phyloP scores from a whole-genome alignment of 2,888 invertebrate species.

The Plusia festucae region DNA sequence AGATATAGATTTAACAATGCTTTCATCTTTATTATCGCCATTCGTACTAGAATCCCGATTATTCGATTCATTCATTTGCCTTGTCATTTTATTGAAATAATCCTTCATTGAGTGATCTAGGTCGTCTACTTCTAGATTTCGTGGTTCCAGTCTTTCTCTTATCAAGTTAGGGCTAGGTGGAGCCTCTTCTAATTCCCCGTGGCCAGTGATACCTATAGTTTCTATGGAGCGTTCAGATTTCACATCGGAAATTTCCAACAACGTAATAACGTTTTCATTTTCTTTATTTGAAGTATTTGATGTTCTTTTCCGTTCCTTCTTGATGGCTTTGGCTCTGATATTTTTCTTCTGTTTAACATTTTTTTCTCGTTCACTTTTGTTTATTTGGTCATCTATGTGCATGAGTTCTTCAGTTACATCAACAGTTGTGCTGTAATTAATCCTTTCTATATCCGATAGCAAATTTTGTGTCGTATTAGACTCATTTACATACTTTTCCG shows the following conservation, averaged over 20 bases:
- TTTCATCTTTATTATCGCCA: slow-evolving; percentile 14
- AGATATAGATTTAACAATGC: slow-evolving; percentile 45
- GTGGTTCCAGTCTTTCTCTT: slow-evolving; percentile 59
- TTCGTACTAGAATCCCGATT: slow-evolving; percentile 29
- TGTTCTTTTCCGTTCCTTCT: slow-evolving; percentile 12
- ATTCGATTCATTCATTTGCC: slow-evolving; percentile 52
- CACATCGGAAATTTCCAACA: slow-evolving; percentile 32
- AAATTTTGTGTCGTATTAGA: slow-evolving; percentile 73
- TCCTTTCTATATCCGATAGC: slow-evolving; percentile 66
- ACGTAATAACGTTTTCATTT: slow-evolving; percentile 20
- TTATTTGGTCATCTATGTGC: slow-evolving; percentile 34
- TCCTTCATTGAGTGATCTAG: slow-evolving; percentile 65
- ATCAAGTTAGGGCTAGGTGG: slow-evolving; percentile 69
- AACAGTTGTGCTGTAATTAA: slow-evolving; percentile 55
- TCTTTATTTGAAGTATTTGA: slow-evolving; percentile 10
- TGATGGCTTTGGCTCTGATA: slow-evolving; percentile 6
- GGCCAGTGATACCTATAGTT: slow-evolving; percentile 76
- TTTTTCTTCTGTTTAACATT: slow-evolving; percentile 26
- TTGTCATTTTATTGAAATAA: slow-evolving; percentile 68
- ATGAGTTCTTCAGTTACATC: slow-evolving; percentile 58
- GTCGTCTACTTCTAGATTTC: slow-evolving; percentile 70
- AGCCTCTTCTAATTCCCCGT: slow-evolving; percentile 71
- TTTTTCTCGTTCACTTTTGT: slow-evolving; percentile 20
- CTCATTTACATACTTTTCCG: slow-evolving; percentile 59
- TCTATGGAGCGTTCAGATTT: slow-evolving; percentile 70